phyloP scores from a whole-genome alignment of 2,888 invertebrate genomes.

The Eurytoma californica region DNA sequence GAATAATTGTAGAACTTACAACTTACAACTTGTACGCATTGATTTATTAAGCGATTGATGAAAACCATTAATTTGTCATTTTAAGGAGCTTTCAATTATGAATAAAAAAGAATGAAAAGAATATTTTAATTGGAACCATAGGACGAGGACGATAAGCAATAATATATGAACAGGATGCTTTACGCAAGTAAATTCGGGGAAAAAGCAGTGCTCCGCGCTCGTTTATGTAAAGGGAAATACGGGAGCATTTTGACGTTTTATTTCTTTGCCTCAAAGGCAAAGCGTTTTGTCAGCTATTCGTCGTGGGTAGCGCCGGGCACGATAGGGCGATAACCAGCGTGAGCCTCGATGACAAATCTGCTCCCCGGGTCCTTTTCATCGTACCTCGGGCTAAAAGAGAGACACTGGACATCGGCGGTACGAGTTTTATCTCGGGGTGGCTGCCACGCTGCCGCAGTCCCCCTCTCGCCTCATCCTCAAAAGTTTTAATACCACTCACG shows the following conservation, averaged over 20 bases:
- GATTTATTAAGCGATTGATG: slow-evolving; percentile 67
- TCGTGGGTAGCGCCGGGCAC: slow-evolving; percentile 11
- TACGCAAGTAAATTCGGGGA: slow-evolving; percentile 40
- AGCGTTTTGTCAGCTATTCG: slow-evolving; percentile 55
- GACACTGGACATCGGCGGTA: slow-evolving; percentile 59
- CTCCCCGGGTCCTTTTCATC: slow-evolving; percentile 57
- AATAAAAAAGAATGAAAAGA: neutral
- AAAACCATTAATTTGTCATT: too few relatives aligned
- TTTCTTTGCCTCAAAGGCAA: slow-evolving; percentile 52
- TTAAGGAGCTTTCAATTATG: too few relatives aligned
- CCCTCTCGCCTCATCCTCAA: slow-evolving; percentile 64
- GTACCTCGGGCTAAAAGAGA: slow-evolving; percentile 55
- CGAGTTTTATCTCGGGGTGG: slow-evolving; percentile 63
- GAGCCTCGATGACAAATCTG: slow-evolving; percentile 60
- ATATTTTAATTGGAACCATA: slow-evolving; percentile 20
- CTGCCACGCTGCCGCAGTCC: slow-evolving; percentile 43
- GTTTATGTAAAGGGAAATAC: slow-evolving; percentile 50
- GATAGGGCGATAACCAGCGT: slow-evolving; percentile 57
- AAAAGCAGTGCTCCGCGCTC: slow-evolving; percentile 20
- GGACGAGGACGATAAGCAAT: neutral
- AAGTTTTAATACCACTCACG: slow-evolving; percentile 73
- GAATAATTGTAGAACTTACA: too few relatives aligned
- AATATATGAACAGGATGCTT: slow-evolving; percentile 27
- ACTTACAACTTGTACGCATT: slow-evolving; percentile 61
- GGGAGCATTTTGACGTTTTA: slow-evolving; percentile 52